Evolutionary conservation across 2,113 vertebrate species (phyloP), one percentile per base, ranked within the genome.

Genomic region (Mesoclemmys tuberculata): DNA sequence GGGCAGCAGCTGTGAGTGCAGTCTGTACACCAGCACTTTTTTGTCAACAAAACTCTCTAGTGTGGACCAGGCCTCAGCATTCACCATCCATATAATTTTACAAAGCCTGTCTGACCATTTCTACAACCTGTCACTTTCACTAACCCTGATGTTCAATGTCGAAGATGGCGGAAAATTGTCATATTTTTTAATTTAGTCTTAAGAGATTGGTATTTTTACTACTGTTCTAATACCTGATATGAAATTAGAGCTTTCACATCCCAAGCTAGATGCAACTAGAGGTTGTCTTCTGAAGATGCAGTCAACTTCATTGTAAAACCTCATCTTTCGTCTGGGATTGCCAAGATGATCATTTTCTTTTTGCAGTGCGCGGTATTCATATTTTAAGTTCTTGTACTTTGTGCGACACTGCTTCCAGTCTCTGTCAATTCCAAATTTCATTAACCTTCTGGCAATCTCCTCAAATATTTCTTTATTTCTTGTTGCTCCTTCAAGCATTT

Each of bases 361-460:
- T 89, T 99, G 98, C 58, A 99, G 97, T 35, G 98, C 98, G 0
- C 98, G 98, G 93, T 99, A 99, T 83, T 99, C 98, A 8, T 99
- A 99, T 98, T 99, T 99, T 80, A 99, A 98, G 96, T 99, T 99
- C 95, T 99, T 99, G 97, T 99, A 99, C 95, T 99, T 99, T 9
- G 98, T 99, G 84, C 97, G 98, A 89, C 99, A 99, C 90, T 99
- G 98, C 92, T 99, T 99, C 99, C 98, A 99, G 98, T 99, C 99
- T 21, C 98, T 98, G 14, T 99, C 98, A 46, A 99, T 98, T 80
- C 99, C 98, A 77, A 98, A 97, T 92, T 98, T 98, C 98, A 98
- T 97, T 84, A 99, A 83, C 93, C 98, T 98, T 95, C 97, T 98
- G 80, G 99, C 98, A 95, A 98, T 99, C 98, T 99, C 98, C 95